Evolutionary conservation across 2,888 invertebrate genomes (phyloP), one percentile per base, ranked within the genome.

Genomic region (Lasioglossum pauxillum): DNA sequence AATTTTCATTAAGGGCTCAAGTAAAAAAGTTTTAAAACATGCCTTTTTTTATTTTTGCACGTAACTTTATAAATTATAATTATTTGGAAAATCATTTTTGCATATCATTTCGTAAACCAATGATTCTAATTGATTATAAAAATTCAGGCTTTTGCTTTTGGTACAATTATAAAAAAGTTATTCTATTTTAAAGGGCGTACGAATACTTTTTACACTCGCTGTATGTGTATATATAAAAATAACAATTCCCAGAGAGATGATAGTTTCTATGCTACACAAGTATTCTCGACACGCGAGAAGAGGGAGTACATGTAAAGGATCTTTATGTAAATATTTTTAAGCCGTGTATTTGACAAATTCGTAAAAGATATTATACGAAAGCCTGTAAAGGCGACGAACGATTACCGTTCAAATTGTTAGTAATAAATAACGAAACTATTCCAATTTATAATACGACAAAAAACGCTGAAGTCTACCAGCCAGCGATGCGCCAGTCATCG

Each of bases 401-500:
- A 79, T 86, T 83, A 82, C 86, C 69, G 69, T 81, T 86, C 80
- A 77, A 80, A 88, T 90, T 91, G 87, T 91, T 91, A 91, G 44
- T 85, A 79, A 86, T 85, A 78, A 79, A 86, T 85, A 78, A 84
- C 57, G 38, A 69, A 38, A 69, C 4, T 10, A 88, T 79, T 84
- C 78, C 82, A 85, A 81, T 91, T 90, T 91, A 84, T 83, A 88
- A 84, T 60, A 57, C 64, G 82, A 87, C 16, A 46, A 81, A 74
- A 89, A 57, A 57, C 85, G 80, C 80, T 80, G 85, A 79, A 77
- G 91, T 87, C 90, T 93, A 88, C 74, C 84, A 89, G 92, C 90
- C 44, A 31, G 87, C 90, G 91, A 88, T 93, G 93, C 87, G 60
- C 91, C 90, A 84, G 92, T 92, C 93, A 93, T 92, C 91, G 90